Base-by-base conservation (phyloP, 2,888 invertebrate genomes). In the Limnephilus marmoratus region DNA sequence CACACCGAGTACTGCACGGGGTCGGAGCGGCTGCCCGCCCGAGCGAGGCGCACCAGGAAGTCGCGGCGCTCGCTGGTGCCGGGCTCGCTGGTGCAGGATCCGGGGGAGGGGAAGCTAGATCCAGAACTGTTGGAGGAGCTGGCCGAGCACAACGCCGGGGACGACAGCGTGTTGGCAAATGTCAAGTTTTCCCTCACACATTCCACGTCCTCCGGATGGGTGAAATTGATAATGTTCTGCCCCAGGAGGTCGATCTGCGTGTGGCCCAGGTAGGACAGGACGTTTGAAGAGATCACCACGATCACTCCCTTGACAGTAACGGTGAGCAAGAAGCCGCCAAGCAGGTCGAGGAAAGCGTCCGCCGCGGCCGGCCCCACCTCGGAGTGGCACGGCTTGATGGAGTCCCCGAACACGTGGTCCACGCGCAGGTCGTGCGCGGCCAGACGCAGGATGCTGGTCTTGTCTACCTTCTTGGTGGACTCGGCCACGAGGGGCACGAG, bases 191-290 rank as follows among this genome's bases (percentile, higher is more conserved):
- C 97, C 92, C 97, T 96, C 85, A 99, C 96, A 94, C 97, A 97
- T 86, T 97, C 97, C 94, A 98, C 98, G 95, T 99, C 99, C 94
- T 98, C 98, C 5, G 97, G 97, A 94, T 98, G 98, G 83, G 98
- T 97, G 95, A 98, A 98, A 94, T 98, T 97, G 95, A 97, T 98
- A 94, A 99, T 96, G 94, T 98, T 98, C 95, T 99, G 98, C 45
- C 99, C 99, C 95, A 99, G 97, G 94, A 99, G 96, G 95, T 99
- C 99, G 94, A 98, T 97, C 97, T 98, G 96, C 94, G 98, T 97
- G 95, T 99, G 98, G 92, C 99, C 99, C 94, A 99, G 96, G 94
- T 98, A 97, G 94, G 97, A 97, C 95, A 98, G 98, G 49, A 99
- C 97, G 94, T 98, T 98, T 90, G 98, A 97, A 53, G 99, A 98